Evolutionary conservation across 2,888 invertebrate species (phyloP), one percentile per base, ranked within the genome.

Genomic region (Meghimatium bilineatum): DNA sequence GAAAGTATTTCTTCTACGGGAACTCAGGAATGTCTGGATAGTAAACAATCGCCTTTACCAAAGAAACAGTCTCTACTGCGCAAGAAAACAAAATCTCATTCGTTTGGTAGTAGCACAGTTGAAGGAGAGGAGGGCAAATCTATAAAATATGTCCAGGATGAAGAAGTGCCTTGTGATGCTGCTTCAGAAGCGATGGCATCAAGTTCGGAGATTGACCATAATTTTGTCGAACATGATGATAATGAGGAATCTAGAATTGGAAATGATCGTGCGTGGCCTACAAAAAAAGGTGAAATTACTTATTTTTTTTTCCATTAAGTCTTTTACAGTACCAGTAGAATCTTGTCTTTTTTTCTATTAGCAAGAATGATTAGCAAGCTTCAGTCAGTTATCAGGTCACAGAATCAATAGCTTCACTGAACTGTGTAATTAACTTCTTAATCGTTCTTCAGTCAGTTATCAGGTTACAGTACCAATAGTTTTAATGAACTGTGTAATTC

Each of bases 111-210:
- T 23, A 32, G 52, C 26, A 5, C 23, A 23, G 52, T 32, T 3
- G 52, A 52, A 44, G 52, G 20, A 20, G 71, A 38, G 1, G n/a
- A 38, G n/a, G 38, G 26, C 1, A 71, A 71, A 26, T 0, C 36
- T 2, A 8, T 26, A 20, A 36, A 69, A 10, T 5, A 38, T 56
- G 17, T 49, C 17, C 79, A 44, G 29, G 80, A 49, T 52, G 78
- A 71, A 3, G 78, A 71, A 63, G 56, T 36, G 32, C 83, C 79
- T 14, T 71, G 36, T 60, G 83, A 83, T 36, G 71, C 83, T 29
- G 83, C 78, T 26, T 77, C 83, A 44, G 83, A 83, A 36, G 83
- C 83, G 26, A 78, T 83, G 78, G 83, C 78, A 36, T 72, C 78
- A 29, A 83, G 79, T 63, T 49, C 74, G 49, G 79, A 79, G 36